Evolutionary conservation across 2,888 invertebrate genomes (phyloP).

Genomic region (Hemaris fuciformis): DNA sequence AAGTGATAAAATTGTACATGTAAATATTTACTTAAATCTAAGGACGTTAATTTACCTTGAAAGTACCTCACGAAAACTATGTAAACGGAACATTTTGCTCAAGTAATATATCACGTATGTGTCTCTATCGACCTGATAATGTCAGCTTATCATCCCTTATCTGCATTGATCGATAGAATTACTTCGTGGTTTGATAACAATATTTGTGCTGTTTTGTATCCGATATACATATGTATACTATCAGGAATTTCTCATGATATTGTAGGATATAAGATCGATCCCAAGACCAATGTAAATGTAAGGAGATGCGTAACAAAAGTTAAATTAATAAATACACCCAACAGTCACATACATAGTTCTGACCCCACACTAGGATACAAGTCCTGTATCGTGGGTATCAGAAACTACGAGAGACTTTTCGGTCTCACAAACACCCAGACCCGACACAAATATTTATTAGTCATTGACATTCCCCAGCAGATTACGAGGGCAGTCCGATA

Average conservation of each 20-base stretch:
- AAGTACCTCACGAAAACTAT: background rate
- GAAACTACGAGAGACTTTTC: too few relatives aligned
- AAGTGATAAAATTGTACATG: background rate
- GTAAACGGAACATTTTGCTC: background rate
- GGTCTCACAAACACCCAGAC: too few relatives aligned
- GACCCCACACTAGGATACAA: too few relatives aligned
- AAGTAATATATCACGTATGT: slow-evolving; percentile 5
- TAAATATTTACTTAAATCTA: background rate
- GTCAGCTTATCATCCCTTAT: slow-evolving; percentile 43
- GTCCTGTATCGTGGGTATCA: too few relatives aligned
- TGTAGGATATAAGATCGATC: background rate
- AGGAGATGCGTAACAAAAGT: too few relatives aligned
- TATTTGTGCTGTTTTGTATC: background rate
- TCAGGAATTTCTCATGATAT: background rate
- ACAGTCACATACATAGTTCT: too few relatives aligned
- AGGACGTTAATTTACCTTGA: background rate
- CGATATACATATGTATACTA: background rate
- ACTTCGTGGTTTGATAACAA: slow-evolving; percentile 14
- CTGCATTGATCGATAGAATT: slow-evolving; percentile 45
- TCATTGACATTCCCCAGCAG: too few relatives aligned
- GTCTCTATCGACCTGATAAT: slow-evolving; percentile 26
- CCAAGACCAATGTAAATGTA: too few relatives aligned
- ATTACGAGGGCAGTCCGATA: too few relatives aligned
- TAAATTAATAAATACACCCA: too few relatives aligned
- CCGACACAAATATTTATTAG: too few relatives aligned